Percentiles rank a stretch among this genome's conserved stretches.
Conservation (phyloP, 2,113 vertebrate genomes). For the Epinephelus lanceolatus region DNA sequence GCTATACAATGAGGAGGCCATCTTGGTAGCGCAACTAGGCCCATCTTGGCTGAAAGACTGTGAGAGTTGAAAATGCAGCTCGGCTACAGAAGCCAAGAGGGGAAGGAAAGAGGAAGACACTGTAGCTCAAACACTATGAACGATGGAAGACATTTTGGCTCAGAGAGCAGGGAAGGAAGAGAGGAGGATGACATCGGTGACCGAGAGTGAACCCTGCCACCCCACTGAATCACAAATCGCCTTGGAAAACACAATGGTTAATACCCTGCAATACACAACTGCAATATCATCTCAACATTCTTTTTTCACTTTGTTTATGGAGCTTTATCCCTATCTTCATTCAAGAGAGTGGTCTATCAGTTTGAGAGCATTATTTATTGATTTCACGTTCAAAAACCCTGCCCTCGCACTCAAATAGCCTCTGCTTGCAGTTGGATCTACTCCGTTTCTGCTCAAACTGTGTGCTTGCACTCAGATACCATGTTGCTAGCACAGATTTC, state of each 20-base stretch:
- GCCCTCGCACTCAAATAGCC: too few relatives aligned
- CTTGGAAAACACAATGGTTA: slow-evolving; percentile 52
- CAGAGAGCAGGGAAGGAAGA: slow-evolving; percentile 57
- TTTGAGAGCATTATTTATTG: too few relatives aligned
- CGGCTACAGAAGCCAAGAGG: slow-evolving; percentile 49
- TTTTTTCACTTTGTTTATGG: background rate
- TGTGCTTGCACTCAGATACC: too few relatives aligned
- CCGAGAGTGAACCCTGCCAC: slow-evolving; percentile 40
- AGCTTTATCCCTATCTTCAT: too few relatives aligned
- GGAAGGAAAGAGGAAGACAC: slow-evolving; percentile 73
- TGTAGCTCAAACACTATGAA: slow-evolving; percentile 50
- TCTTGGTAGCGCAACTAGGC: slow-evolving; percentile 28
- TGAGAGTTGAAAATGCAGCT: slow-evolving; percentile 4
- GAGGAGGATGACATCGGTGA: slow-evolving; percentile 35
- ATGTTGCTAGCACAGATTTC: too few relatives aligned
- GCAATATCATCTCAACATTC: slow-evolving; percentile 21
- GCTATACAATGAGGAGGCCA: slow-evolving; percentile 58
- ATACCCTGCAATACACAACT: slow-evolving; percentile 35
- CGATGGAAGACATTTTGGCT: slow-evolving; percentile 69
- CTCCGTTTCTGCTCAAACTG: too few relatives aligned
- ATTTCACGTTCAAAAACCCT: too few relatives aligned
- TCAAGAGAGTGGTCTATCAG: too few relatives aligned
- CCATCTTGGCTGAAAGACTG: slow-evolving; percentile 29
- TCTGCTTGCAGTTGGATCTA: too few relatives aligned
- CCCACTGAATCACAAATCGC: slow-evolving; percentile 49